phyloP scores from a whole-genome alignment of 2,888 invertebrate species.

The Pelosia muscerda region DNA sequence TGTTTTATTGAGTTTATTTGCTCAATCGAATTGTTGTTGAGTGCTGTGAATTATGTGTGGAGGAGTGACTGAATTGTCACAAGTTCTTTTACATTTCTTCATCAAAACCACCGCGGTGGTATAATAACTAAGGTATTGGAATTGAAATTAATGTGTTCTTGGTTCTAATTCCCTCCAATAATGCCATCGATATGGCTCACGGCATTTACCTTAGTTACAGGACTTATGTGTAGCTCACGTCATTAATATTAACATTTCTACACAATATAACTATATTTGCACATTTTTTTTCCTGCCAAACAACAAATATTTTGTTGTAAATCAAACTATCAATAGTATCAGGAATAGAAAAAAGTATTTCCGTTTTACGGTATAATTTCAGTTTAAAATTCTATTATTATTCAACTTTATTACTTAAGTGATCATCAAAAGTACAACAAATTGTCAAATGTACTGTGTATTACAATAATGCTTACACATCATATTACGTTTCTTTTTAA shows the following conservation, averaged over 20 bases:
- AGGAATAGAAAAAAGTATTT: no score
- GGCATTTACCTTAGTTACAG: neutral
- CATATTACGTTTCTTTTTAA: neutral
- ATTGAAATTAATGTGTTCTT: neutral
- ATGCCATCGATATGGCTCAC: no score
- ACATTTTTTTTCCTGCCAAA: no score
- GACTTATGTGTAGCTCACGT: no score
- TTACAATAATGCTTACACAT: neutral
- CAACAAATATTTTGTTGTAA: no score
- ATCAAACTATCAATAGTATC: no score
- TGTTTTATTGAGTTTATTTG: constrained; percentile 45
- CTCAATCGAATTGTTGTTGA: constrained; percentile 27
- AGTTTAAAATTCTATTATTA: no score
- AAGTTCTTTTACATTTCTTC: constrained; percentile 6
- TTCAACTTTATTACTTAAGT: neutral
- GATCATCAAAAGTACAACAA: neutral
- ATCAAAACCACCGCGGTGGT: neutral
- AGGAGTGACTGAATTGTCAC: constrained; percentile 15
- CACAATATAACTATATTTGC: no score
- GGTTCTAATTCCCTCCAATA: neutral
- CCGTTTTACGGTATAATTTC: no score
- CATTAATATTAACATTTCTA: no score
- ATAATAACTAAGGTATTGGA: neutral
- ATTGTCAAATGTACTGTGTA: no score
- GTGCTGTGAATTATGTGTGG: constrained; percentile 26